phyloP scores from a whole-genome alignment of 2,113 vertebrate species.

The Hippocampus comes region DNA sequence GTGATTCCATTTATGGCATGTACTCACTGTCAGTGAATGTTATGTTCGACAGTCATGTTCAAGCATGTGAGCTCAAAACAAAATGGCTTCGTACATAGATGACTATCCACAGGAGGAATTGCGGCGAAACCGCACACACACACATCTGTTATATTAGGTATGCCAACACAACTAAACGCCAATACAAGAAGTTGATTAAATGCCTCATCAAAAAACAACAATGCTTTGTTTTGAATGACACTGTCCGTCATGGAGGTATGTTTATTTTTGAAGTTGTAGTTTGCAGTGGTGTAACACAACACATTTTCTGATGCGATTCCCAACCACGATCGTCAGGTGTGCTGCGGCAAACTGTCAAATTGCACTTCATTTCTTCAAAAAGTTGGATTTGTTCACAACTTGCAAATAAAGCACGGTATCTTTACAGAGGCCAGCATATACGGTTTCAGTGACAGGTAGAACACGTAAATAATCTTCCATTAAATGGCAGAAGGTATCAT shows the following conservation, averaged over 20 bases:
- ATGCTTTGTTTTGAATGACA: not conserved
- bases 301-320: not conserved
- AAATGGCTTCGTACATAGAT: not conserved
- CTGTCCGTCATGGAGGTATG: not conserved
- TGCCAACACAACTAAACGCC: not conserved
- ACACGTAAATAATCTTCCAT: too few species aligned
- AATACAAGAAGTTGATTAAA: not conserved
- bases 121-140: not conserved
- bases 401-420: too few species aligned
- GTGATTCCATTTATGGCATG: not conserved
- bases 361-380: too few species aligned
- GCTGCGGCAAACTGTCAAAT: too few species aligned
- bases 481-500: too few species aligned
- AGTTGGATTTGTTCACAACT: too few species aligned
- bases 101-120: not conserved
- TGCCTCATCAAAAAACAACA: not conserved
- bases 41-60: slow-evolving; percentile 14
- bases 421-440: too few species aligned
- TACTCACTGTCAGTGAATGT: not conserved
- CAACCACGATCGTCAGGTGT: too few species aligned
- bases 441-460: too few species aligned
- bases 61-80: slow-evolving; percentile 4
- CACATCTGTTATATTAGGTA: not conserved
- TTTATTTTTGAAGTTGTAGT: not conserved
- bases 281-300: not conserved